Base-by-base conservation (phyloP, 2,888 invertebrate species). In the Electrophaes corylata region DNA sequence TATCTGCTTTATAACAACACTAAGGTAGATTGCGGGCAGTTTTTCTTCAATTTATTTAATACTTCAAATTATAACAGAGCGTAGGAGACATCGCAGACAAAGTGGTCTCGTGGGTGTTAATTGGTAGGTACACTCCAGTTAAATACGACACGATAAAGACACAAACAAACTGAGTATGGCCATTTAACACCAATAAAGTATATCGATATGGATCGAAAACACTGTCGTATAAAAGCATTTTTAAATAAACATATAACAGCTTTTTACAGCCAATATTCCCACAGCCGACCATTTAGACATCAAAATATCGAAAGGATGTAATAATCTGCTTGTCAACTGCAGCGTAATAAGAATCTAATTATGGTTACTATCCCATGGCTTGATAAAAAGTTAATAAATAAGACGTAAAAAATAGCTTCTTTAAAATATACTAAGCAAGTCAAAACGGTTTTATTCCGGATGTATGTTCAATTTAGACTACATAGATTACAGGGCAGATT, bases 71-170 rank as follows among this genome's bases (percentile, higher is more conserved):
- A 70, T 60, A 69, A 60, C 40, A 41, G 41, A 62, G 75, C 76
- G 78, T 79, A 75, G 79, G 79, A 71, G 62, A 57, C 43, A 57
- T 60, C 61, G 52, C 58, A 54, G 55, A 60, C 64, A 56, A 59
- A 58, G 54, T 61, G 58, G 58, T 69, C 57, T 60, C 55, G 84
- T 84, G 72, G 84, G 83, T 64, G 80, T 73, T 72, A 74, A 76
- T 78, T 76, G 72, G 71, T 54, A n/a, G n/a, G n/a, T n/a, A 54
- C 46, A 59, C 43, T 41, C 39, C 50, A 54, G 60, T 59, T 61
- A 57, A 58, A 59, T 54, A 47, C 26, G 41, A 58, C 53, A 66
- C 57, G 61, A 64, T 64, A 63, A 60, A 64, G 61, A 61, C 39
- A 56, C 19, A 44, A 55, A 44, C 49, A 60, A 50, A 54, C 54